These are phyloP conservation scores for Dromococcyx pavoninus DNA, from an alignment of 2,797 vertebrate genomes.

Conservation along the genomic window DNA sequence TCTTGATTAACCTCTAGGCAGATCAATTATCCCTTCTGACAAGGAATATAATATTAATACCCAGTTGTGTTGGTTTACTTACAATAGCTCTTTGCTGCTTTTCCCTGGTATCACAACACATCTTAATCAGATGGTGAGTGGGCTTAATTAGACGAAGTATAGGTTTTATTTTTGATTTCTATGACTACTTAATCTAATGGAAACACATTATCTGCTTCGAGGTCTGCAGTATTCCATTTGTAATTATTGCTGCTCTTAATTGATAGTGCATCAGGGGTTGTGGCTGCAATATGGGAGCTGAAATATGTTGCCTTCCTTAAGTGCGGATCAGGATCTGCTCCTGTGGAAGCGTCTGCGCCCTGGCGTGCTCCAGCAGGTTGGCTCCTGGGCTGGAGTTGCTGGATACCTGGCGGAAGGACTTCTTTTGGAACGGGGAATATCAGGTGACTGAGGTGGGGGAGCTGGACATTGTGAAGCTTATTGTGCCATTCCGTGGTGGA, in stretches of 20 bases:
- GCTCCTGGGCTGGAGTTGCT: neutral
- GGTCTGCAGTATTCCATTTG: conserved; percentile 75
- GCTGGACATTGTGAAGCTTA: fast-evolving
- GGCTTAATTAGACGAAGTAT: conserved; percentile 80
- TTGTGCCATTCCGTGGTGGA: neutral
- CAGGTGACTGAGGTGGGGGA: fast-evolving
- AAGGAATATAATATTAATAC: conserved; percentile 47
- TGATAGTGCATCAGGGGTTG: conserved; percentile 75
- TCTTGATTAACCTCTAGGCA: conserved; percentile 51
- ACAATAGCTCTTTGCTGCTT: conserved; percentile 69
- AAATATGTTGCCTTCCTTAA: conserved; percentile 16
- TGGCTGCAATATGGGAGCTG: conserved; percentile 69
- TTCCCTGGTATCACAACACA: conserved; percentile 68
- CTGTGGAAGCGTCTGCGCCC: neutral
- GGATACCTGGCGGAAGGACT: neutral
- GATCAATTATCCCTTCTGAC: conserved; percentile 51
- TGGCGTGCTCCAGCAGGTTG: neutral
- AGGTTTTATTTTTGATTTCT: conserved; percentile 78
- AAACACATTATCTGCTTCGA: conserved; percentile 75
- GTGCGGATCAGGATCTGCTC: neutral
- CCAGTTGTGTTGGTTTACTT: conserved; percentile 69
- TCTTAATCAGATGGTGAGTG: conserved; percentile 80
- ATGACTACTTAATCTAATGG: conserved; percentile 81
- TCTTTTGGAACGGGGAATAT: neutral
- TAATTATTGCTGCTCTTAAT: conserved; percentile 78